Evolutionary conservation across 1,140 invertebrate genomes (phyloP), one percentile per base, ranked within the genome.

Genomic region (Tyrophagus putrescentiae): DNA sequence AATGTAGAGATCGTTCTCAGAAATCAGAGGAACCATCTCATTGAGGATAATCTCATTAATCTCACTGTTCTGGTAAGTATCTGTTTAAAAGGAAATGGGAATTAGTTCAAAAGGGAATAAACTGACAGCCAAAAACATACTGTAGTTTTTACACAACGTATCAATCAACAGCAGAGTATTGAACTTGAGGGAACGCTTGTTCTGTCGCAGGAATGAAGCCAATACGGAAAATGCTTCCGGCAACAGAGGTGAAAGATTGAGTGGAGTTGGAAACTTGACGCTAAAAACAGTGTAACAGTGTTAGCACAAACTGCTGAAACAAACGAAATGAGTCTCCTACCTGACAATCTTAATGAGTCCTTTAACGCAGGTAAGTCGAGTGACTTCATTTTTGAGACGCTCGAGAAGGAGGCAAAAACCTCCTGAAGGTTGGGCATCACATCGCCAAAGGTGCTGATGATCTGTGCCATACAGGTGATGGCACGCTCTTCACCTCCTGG

Each of bases 401-500:
- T 97, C 93, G 68, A 97, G 75, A 67, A 98, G 92, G 67, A 98
- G 3, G 92, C 90, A 60, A 98, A 74, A 72, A 90, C 95, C 11
- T 80, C 78, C 1, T 78, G 78, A 39, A 96, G 75, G 71, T 95
- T 87, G n/a, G 68, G 27, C 39, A 88, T 70, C 67, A 79, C 79
- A 71, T 96, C 90, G 7, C 91, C 92, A 60, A 95, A 80, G 70
- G 91, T 87, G 61, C 85, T 84, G 29, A 97, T 81, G 41, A 96
- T 86, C 72, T 94, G 90, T 25, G 90, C 92, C 85, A 95, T 95
- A 67, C 92, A 93, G 1, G 91, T 85, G 60, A 98, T 97, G 4
- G 94, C 92, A 60, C 92, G 78, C 70, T 98, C 94, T 70, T 98
- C 0, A 98, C 93, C 76, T 98, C 93, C 71, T 97, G 94, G 75